Evolutionary conservation across 2,113 vertebrate genomes (phyloP).

Genomic region (Promerops cafer): DNA sequence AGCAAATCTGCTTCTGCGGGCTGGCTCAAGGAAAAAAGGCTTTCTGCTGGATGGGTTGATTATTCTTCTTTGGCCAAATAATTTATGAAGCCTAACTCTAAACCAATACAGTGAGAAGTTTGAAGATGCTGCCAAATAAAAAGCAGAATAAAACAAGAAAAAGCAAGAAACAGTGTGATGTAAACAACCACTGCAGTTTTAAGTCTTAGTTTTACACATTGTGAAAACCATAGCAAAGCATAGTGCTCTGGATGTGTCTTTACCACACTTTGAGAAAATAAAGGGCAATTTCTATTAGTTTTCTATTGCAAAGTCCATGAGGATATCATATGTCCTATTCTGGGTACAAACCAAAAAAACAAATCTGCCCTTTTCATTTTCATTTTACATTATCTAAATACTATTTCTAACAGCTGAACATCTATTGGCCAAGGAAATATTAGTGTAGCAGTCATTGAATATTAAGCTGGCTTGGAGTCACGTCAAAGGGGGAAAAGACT

Average conservation of each 20-base stretch:
- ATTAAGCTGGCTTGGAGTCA: background rate
- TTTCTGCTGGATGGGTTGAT: background rate
- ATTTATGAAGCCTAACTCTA: background rate
- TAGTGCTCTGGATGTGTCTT: background rate
- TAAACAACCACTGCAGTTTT: background rate
- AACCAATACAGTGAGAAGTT: background rate
- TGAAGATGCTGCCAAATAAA: background rate
- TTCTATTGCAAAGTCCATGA: background rate
- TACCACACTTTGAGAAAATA: background rate
- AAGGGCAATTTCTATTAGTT: background rate
- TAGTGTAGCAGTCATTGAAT: background rate
- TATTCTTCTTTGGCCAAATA: constrained; percentile 29
- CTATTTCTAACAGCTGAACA: background rate
- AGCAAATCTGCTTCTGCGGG: constrained; percentile 13
- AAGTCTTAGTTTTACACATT: background rate
- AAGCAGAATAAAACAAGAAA: background rate
- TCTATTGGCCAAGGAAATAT: background rate
- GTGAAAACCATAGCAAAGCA: background rate
- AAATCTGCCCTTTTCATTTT: background rate
- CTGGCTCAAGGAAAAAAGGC: background rate
- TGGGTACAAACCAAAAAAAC: background rate
- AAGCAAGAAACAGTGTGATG: background rate
- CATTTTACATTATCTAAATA: background rate
- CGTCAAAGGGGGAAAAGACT: background rate
- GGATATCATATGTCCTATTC: background rate